Conservation (phyloP, 30 jellyfish, hydroid and myxozoan species). For the Chrysaora quinquecirrha region DNA sequence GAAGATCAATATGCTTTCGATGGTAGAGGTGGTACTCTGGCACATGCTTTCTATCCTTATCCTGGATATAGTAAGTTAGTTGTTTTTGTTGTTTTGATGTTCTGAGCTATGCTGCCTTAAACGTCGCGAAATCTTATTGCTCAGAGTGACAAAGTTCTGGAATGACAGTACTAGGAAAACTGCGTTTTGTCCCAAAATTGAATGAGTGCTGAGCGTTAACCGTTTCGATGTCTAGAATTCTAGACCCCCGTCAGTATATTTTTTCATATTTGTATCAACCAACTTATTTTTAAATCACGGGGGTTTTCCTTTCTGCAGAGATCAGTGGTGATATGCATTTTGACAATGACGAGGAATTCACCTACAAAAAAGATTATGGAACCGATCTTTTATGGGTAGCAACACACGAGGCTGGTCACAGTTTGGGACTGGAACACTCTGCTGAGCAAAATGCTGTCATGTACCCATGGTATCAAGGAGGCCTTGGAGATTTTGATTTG, state of each 20-base stretch:
- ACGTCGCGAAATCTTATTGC: too few species aligned
- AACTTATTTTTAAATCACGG: too few species aligned
- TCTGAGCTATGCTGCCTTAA: too few species aligned
- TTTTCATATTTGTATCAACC: too few species aligned
- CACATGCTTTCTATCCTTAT: conserved; percentile 91
- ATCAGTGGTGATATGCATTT: conserved; percentile 89
- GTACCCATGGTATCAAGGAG: conserved; percentile 87
- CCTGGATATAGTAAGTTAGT: conserved; percentile 45
- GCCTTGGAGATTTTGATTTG: conserved; percentile 49
- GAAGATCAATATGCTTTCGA: conserved; percentile 65
- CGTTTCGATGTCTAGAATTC: too few species aligned
- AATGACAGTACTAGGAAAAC: too few species aligned
- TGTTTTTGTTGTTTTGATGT: neutral
- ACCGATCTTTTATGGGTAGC: conserved; percentile 83
- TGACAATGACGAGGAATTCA: conserved; percentile 86
- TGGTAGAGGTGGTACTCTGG: conserved; percentile 93
- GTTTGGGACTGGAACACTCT: conserved; percentile 89
- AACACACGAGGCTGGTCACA: conserved; percentile 92
- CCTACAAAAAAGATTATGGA: conserved; percentile 13
- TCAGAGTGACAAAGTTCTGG: too few species aligned
- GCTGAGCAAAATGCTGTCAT: conserved; percentile 65
- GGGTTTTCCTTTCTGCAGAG: conserved; percentile 8
- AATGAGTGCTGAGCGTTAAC: too few species aligned
- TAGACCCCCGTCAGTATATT: too few species aligned
- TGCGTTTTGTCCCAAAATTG: too few species aligned